Percentiles rank a stretch among this genome's conserved stretches.
Evolutionary conservation across 2,797 vertebrate genomes (phyloP).

Genomic region (Chrysocyon brachyurus): DNA sequence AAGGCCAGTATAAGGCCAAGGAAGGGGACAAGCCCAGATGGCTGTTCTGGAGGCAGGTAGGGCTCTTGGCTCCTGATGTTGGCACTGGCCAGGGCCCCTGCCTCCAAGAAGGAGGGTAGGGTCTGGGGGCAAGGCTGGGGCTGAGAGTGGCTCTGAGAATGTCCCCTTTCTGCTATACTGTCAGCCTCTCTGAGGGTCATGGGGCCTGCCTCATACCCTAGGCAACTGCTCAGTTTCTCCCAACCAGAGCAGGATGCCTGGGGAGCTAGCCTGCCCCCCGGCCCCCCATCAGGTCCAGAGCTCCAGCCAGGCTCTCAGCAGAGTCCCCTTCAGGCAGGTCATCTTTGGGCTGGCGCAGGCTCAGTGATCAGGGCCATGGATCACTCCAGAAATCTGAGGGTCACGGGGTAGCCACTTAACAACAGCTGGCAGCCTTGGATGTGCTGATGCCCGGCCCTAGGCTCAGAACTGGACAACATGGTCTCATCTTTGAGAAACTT

Average conservation of each 20-base stretch:
- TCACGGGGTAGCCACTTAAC: background rate
- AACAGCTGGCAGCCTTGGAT: background rate
- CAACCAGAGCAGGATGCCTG: background rate
- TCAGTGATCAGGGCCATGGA: background rate
- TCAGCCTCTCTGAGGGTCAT: too few relatives aligned
- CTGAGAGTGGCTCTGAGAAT: background rate
- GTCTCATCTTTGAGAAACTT: background rate
- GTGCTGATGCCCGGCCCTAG: accelerated
- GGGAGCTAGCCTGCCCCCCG: background rate
- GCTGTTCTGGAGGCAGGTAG: accelerated
- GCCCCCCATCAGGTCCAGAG: background rate
- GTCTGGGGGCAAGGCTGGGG: background rate
- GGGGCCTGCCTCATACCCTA: background rate
- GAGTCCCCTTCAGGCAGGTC: background rate
- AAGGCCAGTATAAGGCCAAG: background rate
- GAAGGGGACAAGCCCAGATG: accelerated
- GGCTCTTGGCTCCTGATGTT: background rate
- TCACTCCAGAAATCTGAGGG: background rate
- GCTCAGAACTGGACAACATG: background rate
- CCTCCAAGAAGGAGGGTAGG: too few relatives aligned
- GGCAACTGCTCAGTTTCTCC: background rate
- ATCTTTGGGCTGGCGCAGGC: background rate
- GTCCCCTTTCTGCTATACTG: background rate
- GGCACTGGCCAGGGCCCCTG: accelerated
- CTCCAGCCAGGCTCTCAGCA: background rate